Percentiles rank a stretch among this genome's conserved stretches.
These are phyloP conservation scores for Rhagoletis zephyria DNA, from an alignment of 1,140 invertebrate genomes.

Conservation along the genomic window DNA sequence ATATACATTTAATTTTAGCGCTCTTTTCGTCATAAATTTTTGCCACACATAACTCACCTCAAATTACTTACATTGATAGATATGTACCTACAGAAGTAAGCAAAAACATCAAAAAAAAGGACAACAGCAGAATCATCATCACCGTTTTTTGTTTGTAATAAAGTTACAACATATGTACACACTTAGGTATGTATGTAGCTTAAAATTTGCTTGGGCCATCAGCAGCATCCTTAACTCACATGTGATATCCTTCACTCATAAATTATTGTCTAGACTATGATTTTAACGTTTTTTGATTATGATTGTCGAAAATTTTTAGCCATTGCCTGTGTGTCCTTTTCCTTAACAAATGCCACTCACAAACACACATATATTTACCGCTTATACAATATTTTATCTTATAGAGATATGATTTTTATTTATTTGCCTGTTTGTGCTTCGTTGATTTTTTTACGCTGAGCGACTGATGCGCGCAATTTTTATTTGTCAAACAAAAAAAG, in stretches of 20 bases:
- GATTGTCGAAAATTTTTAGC: conserved; percentile 60
- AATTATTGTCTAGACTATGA: conserved; percentile 74
- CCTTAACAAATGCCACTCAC: conserved; percentile 2
- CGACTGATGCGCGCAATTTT: conserved; percentile 47
- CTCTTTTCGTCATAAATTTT: conserved; percentile 3
- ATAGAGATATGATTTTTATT: conserved; percentile 29
- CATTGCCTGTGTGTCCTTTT: conserved; percentile 47
- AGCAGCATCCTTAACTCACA: conserved; percentile 40
- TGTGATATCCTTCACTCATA: conserved; percentile 65
- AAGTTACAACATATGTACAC: not conserved
- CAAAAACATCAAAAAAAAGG: conserved; percentile 24
- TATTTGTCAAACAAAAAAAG: conserved; percentile 42
- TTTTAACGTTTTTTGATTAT: conserved; percentile 74
- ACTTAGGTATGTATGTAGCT: not conserved
- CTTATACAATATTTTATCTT: conserved; percentile 30
- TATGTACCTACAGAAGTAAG: not conserved
- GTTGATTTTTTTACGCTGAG: conserved; percentile 12
- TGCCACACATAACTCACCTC: not conserved
- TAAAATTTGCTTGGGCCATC: conserved; percentile 45
- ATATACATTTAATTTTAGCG: conserved; percentile 44
- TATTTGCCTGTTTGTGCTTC: conserved; percentile 33
- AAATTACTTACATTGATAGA: not conserved
- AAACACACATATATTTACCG: not conserved
- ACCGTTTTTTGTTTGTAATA: conserved; percentile 15
- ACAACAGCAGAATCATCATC: conserved; percentile 38